Evolutionary conservation across 2,113 vertebrate species (phyloP), one percentile per base, ranked within the genome.

Genomic region (Erythrolamprus reginae): DNA sequence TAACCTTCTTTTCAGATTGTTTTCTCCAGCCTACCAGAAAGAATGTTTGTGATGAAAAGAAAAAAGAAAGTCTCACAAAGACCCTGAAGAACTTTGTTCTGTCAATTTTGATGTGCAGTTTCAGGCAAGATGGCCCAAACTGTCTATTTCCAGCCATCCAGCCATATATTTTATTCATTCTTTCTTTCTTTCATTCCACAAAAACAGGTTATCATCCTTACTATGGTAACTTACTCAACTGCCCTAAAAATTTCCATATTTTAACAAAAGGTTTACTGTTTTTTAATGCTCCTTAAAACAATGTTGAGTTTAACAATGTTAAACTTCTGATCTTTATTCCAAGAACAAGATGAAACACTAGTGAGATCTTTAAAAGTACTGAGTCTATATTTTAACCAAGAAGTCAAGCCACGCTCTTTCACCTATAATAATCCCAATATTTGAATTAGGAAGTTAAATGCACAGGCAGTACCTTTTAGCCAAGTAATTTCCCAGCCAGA

Each of bases 81-180:
- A 77, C 45, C 61, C 5, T 51, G 42, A 9, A 53, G 51, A 89
- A 42, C n/a, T 50, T 86, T 70, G 10, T 21, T 55, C 1, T 24
- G 2, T 33, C 87, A 89, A 83, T 82, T 47, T 38, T 19, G 77
- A 88, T 2, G 26, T 15, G n/a, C 4, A 24, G 50, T 70, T 28
- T 23, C 45, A 55, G 47, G 6, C 70, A 89, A 65, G 21, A 1
- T 45, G 19, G 56, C 38, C 84, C 82, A 33, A 3, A 17, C 12
- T 33, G 65, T 45, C 33, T 89, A 82, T 45, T 84, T 82, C 91
- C 88, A 61, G 42, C 33, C 28, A 70, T 70, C 61, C 61, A 65
- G n/a, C 61, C 28, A 65, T 65, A 28, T 61, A n/a, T 65, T 65
- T 15, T 38, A 65, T 77, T 42, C 17, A 42, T 38, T 42, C 70